These are phyloP conservation scores for Microplitis demolitor DNA, from an alignment of 1,140 invertebrate species.

Conservation along the genomic window DNA sequence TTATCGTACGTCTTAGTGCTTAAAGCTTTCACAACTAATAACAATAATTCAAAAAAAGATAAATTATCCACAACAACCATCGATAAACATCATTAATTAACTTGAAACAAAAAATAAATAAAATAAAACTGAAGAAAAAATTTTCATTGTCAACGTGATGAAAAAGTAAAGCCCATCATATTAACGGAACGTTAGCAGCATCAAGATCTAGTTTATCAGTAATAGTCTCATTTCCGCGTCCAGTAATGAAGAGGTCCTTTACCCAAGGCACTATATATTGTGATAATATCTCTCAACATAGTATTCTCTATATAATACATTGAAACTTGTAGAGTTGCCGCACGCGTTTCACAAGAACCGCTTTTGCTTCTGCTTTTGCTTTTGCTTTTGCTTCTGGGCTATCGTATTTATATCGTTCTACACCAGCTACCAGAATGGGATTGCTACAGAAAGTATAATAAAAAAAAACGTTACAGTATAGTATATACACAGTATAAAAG, in stretches of 20 bases:
- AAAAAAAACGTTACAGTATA: no score
- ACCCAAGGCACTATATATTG: conserved; percentile 8
- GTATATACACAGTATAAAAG: no score
- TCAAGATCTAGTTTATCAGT: conserved; percentile 25
- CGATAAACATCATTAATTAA: no score
- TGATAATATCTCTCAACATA: conserved; percentile 13
- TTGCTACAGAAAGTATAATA: no score
- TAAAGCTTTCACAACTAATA: not conserved
- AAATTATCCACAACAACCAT: not conserved
- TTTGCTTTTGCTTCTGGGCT: not conserved
- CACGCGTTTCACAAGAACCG: not conserved
- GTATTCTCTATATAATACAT: not conserved
- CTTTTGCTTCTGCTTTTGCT: not conserved
- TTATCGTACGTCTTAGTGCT: conserved; percentile 36
- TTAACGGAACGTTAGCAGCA: not conserved
- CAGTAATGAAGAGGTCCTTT: conserved; percentile 23
- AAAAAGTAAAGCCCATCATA: not conserved
- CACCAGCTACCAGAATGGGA: no score
- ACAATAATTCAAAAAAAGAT: not conserved
- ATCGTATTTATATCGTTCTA: no score
- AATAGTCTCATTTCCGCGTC: conserved; percentile 26
- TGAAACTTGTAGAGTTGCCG: not conserved
- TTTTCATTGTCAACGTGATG: not conserved
- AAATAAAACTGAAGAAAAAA: not conserved
- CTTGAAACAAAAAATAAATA: not conserved